Conservation (phyloP, 2,113 vertebrate species). For the Triplophysa dalaica region DNA sequence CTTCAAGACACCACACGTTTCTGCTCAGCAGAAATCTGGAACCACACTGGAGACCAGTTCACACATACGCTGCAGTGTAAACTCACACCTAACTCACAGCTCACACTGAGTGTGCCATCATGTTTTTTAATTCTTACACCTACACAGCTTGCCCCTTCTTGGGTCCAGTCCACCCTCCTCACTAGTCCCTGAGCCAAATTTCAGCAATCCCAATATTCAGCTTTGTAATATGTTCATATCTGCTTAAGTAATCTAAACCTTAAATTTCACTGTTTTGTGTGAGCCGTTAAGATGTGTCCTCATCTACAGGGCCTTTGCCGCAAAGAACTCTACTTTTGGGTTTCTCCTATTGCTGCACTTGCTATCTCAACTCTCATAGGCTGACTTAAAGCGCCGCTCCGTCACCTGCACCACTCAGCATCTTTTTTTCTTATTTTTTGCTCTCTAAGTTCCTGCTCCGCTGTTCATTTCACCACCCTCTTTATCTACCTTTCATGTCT, state of each 20-base stretch:
- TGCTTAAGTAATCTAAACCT: background rate
- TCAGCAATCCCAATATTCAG: slow-evolving; percentile 6
- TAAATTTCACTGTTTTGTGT: background rate
- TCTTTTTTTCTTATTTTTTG: slow-evolving; percentile 35
- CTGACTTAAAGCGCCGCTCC: slow-evolving; percentile 21
- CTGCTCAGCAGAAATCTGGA: slow-evolving; percentile 20
- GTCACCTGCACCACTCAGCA: slow-evolving; percentile 25
- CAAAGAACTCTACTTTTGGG: slow-evolving; percentile 19
- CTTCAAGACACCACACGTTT: background rate
- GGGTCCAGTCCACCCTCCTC: background rate
- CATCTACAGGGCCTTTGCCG: slow-evolving; percentile 30
- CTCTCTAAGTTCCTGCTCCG: slow-evolving; percentile 27
- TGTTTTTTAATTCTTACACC: slow-evolving; percentile 11
- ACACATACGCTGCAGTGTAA: slow-evolving; percentile 10
- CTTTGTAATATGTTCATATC: background rate
- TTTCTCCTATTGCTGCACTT: slow-evolving; percentile 38
- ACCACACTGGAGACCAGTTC: slow-evolving; percentile 18
- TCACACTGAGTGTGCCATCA: slow-evolving; percentile 38
- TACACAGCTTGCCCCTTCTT: background rate
- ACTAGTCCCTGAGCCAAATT: background rate
- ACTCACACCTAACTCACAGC: slow-evolving; percentile 21
- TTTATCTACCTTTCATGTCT: background rate
- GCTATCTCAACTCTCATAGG: slow-evolving; percentile 42
- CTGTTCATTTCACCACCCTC: slow-evolving; percentile 35
- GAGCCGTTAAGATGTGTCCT: background rate